Percentiles rank a stretch among this genome's conserved stretches.
These are phyloP conservation scores for Antennarius striatus DNA, from an alignment of 2,113 vertebrate species.

Conservation along the genomic window DNA sequence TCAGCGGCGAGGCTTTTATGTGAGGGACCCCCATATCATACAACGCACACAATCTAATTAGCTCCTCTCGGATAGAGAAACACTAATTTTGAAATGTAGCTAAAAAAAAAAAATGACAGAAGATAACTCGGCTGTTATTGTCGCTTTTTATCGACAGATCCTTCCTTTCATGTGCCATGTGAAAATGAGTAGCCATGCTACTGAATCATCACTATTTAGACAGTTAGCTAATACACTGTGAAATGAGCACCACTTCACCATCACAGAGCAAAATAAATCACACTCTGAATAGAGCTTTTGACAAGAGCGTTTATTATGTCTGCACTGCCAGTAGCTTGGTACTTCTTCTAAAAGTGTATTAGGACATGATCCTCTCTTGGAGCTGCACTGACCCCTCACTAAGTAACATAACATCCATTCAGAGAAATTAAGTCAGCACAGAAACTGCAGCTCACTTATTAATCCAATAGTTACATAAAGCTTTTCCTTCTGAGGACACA, in stretches of 20 bases:
- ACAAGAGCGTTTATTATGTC: slow-evolving; percentile 61
- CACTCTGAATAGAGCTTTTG: slow-evolving; percentile 52
- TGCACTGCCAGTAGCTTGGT: slow-evolving; percentile 54
- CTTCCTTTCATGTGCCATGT: slow-evolving; percentile 67
- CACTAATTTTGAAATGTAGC: slow-evolving; percentile 59
- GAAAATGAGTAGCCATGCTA: slow-evolving; percentile 60
- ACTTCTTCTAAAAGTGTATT: slow-evolving; percentile 60
- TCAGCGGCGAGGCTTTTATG: slow-evolving; percentile 69
- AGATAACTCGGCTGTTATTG: slow-evolving; percentile 73
- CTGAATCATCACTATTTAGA: slow-evolving; percentile 74
- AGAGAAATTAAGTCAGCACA: slow-evolving; percentile 49
- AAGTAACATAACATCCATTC: slow-evolving; percentile 51
- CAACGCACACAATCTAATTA: slow-evolving; percentile 80
- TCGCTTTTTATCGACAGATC: slow-evolving; percentile 71
- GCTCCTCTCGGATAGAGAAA: slow-evolving; percentile 67
- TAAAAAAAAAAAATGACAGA: slow-evolving; percentile 40
- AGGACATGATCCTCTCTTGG: slow-evolving; percentile 49
- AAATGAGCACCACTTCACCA: slow-evolving; percentile 70
- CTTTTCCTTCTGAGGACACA: slow-evolving; percentile 36
- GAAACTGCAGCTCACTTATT: slow-evolving; percentile 36
- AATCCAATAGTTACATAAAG: slow-evolving; percentile 57
- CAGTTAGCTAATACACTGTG: slow-evolving; percentile 75
- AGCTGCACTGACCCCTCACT: slow-evolving; percentile 63
- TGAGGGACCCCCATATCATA: slow-evolving; percentile 68
- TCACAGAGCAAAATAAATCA: slow-evolving; percentile 68